A percentile compares a stretch with the other conserved stretches of the same genome.
Evolutionary conservation across 2,888 invertebrate genomes (phyloP).

Genomic region (Morpho deidamia): DNA sequence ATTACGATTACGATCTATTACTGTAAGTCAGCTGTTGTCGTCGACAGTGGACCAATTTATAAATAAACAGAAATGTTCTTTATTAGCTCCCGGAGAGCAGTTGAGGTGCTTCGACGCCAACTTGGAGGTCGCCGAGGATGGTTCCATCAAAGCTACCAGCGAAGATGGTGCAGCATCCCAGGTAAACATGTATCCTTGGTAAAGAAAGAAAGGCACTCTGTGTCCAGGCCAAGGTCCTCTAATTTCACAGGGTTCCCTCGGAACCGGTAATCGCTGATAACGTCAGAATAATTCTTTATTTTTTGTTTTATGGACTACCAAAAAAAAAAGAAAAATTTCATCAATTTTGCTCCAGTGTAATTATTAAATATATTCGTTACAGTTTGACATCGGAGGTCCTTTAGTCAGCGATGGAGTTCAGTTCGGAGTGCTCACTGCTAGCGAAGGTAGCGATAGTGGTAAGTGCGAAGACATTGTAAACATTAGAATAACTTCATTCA

Average conservation of each 20-base stretch:
- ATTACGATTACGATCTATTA: too few species aligned
- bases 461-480: constrained; percentile 2
- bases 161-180: constrained; percentile 14
- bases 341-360: too few species aligned
- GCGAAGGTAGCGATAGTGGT: constrained; percentile 21
- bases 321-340: too few species aligned
- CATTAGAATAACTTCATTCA: too few species aligned
- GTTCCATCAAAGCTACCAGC: constrained; percentile 17
- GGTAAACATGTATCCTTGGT: constrained; percentile 10
- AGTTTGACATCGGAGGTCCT: constrained; percentile 52
- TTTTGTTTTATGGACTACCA: too few species aligned
- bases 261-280: too few species aligned
- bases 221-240: too few species aligned
- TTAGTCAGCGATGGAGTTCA: constrained; percentile 41
- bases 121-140: constrained; percentile 19
- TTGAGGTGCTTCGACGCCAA: constrained; percentile 32
- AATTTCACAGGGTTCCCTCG: too few species aligned
- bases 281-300: background rate
- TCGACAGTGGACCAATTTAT: too few species aligned
- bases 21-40: too few species aligned
- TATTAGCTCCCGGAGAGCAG: constrained; percentile 38
- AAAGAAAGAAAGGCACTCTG: too few species aligned
- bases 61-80: background rate
- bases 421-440: constrained; percentile 34
- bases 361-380: constrained; percentile 15